phyloP scores from a whole-genome alignment of 1,140 invertebrate genomes.

The Homalodisca vitripennis region DNA sequence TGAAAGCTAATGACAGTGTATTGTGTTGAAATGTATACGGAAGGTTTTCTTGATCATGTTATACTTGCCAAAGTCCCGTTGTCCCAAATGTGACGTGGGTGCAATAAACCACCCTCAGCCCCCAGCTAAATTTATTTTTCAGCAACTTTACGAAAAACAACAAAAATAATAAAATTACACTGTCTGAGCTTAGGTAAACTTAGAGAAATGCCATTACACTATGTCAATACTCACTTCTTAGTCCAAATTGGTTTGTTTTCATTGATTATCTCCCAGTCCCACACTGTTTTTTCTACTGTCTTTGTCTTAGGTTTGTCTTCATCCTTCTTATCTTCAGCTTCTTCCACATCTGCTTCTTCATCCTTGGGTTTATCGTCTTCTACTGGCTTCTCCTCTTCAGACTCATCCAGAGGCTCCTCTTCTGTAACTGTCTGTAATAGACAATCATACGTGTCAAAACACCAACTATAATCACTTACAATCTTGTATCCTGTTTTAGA shows the following conservation, averaged over 20 bases:
- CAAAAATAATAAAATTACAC: too few relatives aligned
- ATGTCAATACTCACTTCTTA: slow-evolving; percentile 68
- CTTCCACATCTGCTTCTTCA: slow-evolving; percentile 52
- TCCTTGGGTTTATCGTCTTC: slow-evolving; percentile 48
- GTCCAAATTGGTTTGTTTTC: slow-evolving; percentile 98
- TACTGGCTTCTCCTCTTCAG: slow-evolving; percentile 43
- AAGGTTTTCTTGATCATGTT: too few relatives aligned
- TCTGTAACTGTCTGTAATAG: slow-evolving; percentile 70
- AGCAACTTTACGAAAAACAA: too few relatives aligned
- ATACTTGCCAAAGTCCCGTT: too few relatives aligned
- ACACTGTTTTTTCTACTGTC: slow-evolving; percentile 93
- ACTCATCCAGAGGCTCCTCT: slow-evolving; percentile 70
- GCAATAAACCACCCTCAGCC: too few relatives aligned
- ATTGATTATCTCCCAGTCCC: slow-evolving; percentile 98
- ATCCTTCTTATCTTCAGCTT: slow-evolving; percentile 60
- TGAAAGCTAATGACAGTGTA: too few relatives aligned
- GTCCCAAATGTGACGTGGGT: too few relatives aligned
- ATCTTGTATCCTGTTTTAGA: too few relatives aligned
- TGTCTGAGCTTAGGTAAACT: not conserved
- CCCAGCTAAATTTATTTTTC: too few relatives aligned
- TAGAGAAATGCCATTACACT: not conserved
- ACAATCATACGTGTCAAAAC: too few relatives aligned
- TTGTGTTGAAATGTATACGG: too few relatives aligned
- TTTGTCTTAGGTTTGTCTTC: slow-evolving; percentile 89
- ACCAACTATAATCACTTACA: too few relatives aligned